These are phyloP conservation scores for Ichneumon xanthorius DNA, from an alignment of 2,888 invertebrate genomes.

Conservation along the genomic window DNA sequence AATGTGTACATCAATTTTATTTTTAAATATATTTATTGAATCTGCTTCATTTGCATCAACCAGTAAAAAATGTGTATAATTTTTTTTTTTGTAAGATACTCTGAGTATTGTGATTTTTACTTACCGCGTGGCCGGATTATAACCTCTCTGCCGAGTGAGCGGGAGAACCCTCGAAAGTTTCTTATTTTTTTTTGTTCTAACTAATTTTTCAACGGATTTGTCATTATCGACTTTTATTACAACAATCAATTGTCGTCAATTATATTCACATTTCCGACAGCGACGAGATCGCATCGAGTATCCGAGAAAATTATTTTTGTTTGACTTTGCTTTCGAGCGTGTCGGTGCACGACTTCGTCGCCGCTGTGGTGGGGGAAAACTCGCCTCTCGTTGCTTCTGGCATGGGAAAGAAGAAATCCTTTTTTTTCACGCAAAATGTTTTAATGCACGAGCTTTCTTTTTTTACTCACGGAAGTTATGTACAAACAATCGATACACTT, in stretches of 20 bases:
- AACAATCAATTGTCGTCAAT: not conserved
- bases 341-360: not conserved
- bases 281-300: conserved; percentile 4
- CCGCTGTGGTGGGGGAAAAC: conserved; percentile 4
- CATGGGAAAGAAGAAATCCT: not conserved
- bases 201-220: not conserved
- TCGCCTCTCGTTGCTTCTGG: not conserved
- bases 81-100: not conserved
- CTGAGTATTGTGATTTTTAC: not conserved
- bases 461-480: conserved; percentile 68
- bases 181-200: not conserved
- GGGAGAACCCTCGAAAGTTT: not conserved
- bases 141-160: not conserved
- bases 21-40: too few relatives aligned
- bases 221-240: not conserved
- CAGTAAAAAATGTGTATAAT: too few relatives aligned
- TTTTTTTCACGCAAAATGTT: not conserved
- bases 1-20: too few relatives aligned
- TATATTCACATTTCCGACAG: conserved; percentile 15
- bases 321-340: conserved; percentile 41
- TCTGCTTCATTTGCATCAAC: too few relatives aligned
- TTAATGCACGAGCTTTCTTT: conserved; percentile 19
- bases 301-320: conserved; percentile 4
- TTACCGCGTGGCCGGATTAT: conserved; percentile 13
- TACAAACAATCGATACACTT: conserved; percentile 70